These are phyloP conservation scores for Virgularia gustaviana DNA, from an alignment of 92 coral and sea anemone genomes.

Conservation along the genomic window DNA sequence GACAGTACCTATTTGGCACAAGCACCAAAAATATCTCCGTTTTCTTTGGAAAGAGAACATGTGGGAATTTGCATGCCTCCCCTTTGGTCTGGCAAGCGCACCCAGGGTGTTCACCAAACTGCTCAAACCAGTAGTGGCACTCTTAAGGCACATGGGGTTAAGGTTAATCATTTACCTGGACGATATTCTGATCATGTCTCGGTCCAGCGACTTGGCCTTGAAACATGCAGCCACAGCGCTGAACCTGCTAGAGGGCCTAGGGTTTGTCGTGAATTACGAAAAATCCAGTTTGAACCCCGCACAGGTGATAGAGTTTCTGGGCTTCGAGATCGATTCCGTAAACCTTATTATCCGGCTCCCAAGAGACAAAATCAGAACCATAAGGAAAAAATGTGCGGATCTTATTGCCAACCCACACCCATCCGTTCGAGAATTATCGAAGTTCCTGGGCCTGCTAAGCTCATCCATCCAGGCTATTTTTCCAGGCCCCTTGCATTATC, in stretches of 20 bases:
- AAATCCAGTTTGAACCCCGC: background rate
- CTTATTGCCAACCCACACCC: constrained; percentile 33
- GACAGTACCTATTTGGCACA: constrained; percentile 28
- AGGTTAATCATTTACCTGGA: constrained; percentile 15
- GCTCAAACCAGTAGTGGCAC: constrained; percentile 7
- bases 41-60: constrained; percentile 25
- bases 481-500: constrained; percentile 52
- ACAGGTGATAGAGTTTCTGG: constrained; percentile 17
- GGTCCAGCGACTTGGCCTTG: constrained; percentile 12
- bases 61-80: constrained; percentile 23
- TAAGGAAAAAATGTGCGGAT: constrained; percentile 17
- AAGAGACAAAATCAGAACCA: constrained; percentile 49
- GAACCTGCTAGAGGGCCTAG: constrained; percentile 7
- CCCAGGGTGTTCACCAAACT: constrained; percentile 33
- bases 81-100: constrained; percentile 27
- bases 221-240: constrained; percentile 14
- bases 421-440: constrained; percentile 46
- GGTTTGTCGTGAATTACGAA: constrained; percentile 20
- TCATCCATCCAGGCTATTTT: constrained; percentile 48
- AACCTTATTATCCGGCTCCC: constrained; percentile 24
- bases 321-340: constrained; percentile 3
- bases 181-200: constrained; percentile 22
- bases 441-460: constrained; percentile 52
- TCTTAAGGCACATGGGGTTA: constrained; percentile 13
- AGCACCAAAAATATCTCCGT: constrained; percentile 27